Base-by-base conservation (phyloP, 2,888 invertebrate genomes). In the Hoplodrina blanda region DNA sequence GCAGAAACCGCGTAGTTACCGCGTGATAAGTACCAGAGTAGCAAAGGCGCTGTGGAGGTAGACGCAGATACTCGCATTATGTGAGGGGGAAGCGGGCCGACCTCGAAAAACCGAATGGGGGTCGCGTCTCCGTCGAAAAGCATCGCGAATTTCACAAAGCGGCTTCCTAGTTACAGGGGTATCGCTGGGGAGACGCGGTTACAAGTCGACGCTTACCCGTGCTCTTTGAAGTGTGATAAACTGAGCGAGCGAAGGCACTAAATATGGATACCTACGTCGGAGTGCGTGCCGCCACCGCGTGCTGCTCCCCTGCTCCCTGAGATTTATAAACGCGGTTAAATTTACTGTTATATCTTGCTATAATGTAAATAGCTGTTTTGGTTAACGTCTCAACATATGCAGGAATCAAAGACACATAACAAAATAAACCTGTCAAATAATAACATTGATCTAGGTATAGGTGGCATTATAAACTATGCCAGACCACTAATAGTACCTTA, bases 171-270 rank as follows among this genome's bases (percentile, higher is more conserved):
- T 92, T 93, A 92, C 92, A 86, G 89, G 87, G 85, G 87, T 84
- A 88, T 88, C 88, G 86, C 78, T 87, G 83, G 92, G 93, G 92
- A 91, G 92, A 89, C 88, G 93, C 89, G 92, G 94, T 93, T 92
- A 89, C 90, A 89, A 89, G 88, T 88, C 88, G 89, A 89, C 90
- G 91, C 90, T 91, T 91, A 89, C 91, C 89, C 89, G 90, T 89
- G 92, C 91, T 92, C 94, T 95, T 94, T 94, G 94, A 94, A 94
- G 93, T 92, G 94, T 93, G 94, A 94, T 94, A 93, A 93, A 94
- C 94, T 91, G 90, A 90, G 89, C 89, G 88, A 88, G 85, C 86
- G 83, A 84, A 85, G 86, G 86, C 88, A 89, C 91, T 91, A 92
- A 92, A 92, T 92, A 93, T 91, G 91, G 89, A 91, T 90, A 89